phyloP scores from a whole-genome alignment of 2,888 invertebrate species.

The Spilosoma lubricipeda region DNA sequence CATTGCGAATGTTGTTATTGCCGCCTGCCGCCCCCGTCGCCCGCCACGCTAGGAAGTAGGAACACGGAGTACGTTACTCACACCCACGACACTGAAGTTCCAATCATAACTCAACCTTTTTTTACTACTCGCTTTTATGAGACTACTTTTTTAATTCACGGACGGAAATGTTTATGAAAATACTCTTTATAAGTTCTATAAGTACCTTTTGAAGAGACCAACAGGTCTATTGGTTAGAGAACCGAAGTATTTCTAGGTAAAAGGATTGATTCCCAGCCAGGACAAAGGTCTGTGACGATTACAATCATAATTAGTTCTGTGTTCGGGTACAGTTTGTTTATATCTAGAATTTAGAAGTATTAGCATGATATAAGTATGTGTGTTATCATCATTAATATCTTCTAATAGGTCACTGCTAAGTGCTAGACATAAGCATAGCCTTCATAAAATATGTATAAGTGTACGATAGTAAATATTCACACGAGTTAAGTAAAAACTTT shows the following conservation, averaged over 20 bases:
- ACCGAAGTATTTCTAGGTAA: neutral
- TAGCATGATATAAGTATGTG: too few species aligned
- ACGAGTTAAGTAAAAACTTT: too few species aligned
- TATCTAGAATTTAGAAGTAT: neutral
- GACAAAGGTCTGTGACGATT: neutral
- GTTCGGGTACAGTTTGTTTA: neutral
- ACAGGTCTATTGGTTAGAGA: neutral
- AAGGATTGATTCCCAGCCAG: neutral
- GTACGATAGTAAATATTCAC: too few species aligned
- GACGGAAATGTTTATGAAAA: slow-evolving; percentile 4
- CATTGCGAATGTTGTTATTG: slow-evolving; percentile 65
- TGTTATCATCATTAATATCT: too few species aligned
- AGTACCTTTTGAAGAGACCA: neutral
- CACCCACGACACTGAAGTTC: slow-evolving; percentile 52
- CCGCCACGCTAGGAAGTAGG: slow-evolving; percentile 50
- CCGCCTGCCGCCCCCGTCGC: slow-evolving; percentile 17
- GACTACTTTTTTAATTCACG: slow-evolving; percentile 12
- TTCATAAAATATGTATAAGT: too few species aligned
- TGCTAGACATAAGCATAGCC: too few species aligned
- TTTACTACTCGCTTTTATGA: neutral
- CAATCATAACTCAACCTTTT: slow-evolving; percentile 39
- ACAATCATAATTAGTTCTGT: neutral
- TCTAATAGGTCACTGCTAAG: too few species aligned
- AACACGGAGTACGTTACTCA: slow-evolving; percentile 40
- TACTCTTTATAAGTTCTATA: neutral